Conservation (phyloP, 2,888 invertebrate genomes). For the Deilephila elpenor region DNA sequence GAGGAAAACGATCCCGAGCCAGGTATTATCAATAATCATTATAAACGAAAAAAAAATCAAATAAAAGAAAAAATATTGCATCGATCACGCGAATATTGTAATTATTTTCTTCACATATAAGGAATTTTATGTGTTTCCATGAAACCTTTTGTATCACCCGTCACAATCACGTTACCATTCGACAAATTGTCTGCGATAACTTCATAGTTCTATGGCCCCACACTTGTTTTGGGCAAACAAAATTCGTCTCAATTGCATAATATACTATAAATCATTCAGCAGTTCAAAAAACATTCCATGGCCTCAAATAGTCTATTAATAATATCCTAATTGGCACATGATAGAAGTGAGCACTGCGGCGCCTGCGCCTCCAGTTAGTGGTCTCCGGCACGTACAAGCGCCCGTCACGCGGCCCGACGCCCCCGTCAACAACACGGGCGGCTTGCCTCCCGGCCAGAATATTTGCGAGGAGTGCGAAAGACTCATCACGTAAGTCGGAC, state of each 20-base stretch:
- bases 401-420: constrained; percentile 88
- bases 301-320: constrained; percentile 45
- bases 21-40: constrained; percentile 77
- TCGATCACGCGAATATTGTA: not conserved
- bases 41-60: not conserved
- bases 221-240: too few relatives aligned
- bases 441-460: constrained; percentile 94
- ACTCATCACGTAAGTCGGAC: constrained; percentile 97
- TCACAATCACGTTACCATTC: not conserved
- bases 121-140: not conserved
- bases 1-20: constrained; percentile 92
- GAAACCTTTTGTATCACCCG: not conserved
- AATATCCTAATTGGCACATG: constrained; percentile 60
- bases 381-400: constrained; percentile 90
- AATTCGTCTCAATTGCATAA: too few relatives aligned
- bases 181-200: not conserved
- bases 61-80: not conserved
- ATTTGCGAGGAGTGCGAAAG: constrained; percentile 99
- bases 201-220: too few relatives aligned
- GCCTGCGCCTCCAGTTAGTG: constrained; percentile 75
- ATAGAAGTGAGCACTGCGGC: constrained; percentile 61
- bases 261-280: not conserved
- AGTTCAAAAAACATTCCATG: not conserved
- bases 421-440: constrained; percentile 87
- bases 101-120: not conserved